phyloP scores from a whole-genome alignment of 2,113 vertebrate genomes.

The Mandrillus leucophaeus region DNA sequence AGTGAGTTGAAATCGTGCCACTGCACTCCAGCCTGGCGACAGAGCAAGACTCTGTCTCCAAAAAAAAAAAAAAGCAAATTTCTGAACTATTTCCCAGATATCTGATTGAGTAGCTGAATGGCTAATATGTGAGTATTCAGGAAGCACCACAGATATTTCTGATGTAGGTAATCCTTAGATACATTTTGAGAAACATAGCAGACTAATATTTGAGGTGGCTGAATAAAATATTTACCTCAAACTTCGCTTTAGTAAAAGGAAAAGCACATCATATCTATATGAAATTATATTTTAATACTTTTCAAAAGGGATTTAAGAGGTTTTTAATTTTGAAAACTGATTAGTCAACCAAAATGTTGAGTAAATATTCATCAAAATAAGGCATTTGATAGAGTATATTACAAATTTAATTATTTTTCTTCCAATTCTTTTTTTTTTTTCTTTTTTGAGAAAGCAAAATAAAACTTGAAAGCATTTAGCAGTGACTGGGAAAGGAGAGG shows the following conservation, averaged over 20 bases:
- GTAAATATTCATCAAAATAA: background rate
- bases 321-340: background rate
- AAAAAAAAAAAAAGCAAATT: background rate
- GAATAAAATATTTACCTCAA: constrained; percentile 3
- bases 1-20: too few relatives aligned
- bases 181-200: background rate
- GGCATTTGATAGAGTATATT: background rate
- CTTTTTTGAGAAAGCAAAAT: background rate
- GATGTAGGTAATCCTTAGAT: background rate
- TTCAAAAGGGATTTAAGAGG: background rate
- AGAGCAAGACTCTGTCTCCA: too few relatives aligned
- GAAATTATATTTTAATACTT: background rate
- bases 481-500: background rate
- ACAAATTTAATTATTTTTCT: constrained; percentile 3
- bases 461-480: background rate
- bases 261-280: background rate
- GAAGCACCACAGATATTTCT: background rate
- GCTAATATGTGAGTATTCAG: background rate
- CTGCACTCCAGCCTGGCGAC: too few relatives aligned
- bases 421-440: background rate
- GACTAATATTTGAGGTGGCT: background rate
- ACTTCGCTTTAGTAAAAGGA: background rate
- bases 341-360: background rate
- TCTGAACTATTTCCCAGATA: background rate
- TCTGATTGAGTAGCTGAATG: background rate